Evolutionary conservation across 2,113 vertebrate species (phyloP), one percentile per base, ranked within the genome.

Genomic region (Varanus komodoensis): DNA sequence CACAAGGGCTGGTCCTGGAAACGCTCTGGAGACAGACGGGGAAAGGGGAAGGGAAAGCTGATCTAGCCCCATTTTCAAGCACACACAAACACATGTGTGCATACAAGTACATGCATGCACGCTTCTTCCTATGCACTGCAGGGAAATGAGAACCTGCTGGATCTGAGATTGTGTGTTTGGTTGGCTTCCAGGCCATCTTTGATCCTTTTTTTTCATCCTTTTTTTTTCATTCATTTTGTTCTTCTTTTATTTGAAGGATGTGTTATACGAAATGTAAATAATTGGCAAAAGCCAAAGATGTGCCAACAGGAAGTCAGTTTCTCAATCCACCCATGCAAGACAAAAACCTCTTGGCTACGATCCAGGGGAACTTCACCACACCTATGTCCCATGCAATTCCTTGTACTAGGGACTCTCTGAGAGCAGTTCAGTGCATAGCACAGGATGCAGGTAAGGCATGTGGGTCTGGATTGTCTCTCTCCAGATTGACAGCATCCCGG

Each of bases 241-340:
- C 86, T 89, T 87, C 67, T 92, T 95, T 94, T 95, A 93, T 95
- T 94, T 89, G 87, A 87, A 52, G 61, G 90, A 91, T 92, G 38
- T 91, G 80, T 93, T 92, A 91, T 92, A 93, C 92, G 95, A 96
- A 69, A 88, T 17, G 11, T 82, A 91, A 96, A 89, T 86, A 93
- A 94, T 85, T 54, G 89, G 44, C 48, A 94, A 95, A 69, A 93
- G 89, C 74, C 89, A 92, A 9, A 64, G 90, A 64, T 44, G 71
- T 73, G 87, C 87, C 84, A 94, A 88, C 89, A 94, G 91, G 91
- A 96, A 95, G 91, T 82, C 48, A 93, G 77, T 84, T 80, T 68
- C 64, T 54, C 14, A 84, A 68, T n/a, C 79, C 61, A 52, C n/a
- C 23, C 23, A 19, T 48, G 34, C 6, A 34, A 77, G 29, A 67